Base-by-base conservation (phyloP, 1,140 invertebrate genomes). In the Lepidostoma basale region DNA sequence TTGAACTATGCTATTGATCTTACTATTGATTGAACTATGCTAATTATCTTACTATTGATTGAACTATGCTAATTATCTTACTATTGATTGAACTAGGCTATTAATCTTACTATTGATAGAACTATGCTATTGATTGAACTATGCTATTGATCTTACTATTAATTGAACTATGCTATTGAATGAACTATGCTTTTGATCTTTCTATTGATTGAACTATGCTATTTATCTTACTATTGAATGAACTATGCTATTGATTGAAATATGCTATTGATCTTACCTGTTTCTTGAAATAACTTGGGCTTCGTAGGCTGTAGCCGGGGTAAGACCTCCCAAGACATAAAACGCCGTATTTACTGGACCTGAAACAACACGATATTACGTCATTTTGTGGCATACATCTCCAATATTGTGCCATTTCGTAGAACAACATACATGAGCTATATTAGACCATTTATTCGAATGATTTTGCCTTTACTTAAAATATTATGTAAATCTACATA, bases 221-320 rank as follows among this genome's bases (percentile, higher is more conserved):
- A n/a, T n/a, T n/a, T n/a, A n/a, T n/a, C n/a, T n/a, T n/a, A n/a
- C n/a, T n/a, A n/a, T n/a, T n/a, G n/a, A n/a, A n/a, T n/a, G n/a
- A n/a, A n/a, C n/a, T n/a, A n/a, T n/a, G n/a, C n/a, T n/a, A n/a
- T n/a, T n/a, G n/a, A n/a, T n/a, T n/a, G n/a, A n/a, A n/a, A n/a
- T n/a, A n/a, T n/a, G n/a, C n/a, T n/a, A n/a, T n/a, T n/a, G 14
- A 30, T 9, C 18, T 28, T 62, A 72, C 70, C 86, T 85, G 78
- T 92, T 92, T 77, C 88, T 86, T 1, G 89, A 88, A 3, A 87
- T 83, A 5, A 92, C 82, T 1, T 87, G 78, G 0, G 88, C 88
- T 76, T 92, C 90, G 72, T 92, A 92, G 3, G 87, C 83, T 0
- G 85, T 88, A 30, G 85, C 85, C 10, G 84, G 82, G n/a, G 85